Evolutionary conservation across 1,140 invertebrate genomes (phyloP), one percentile per base, ranked within the genome.

Genomic region (Atta texana): DNA sequence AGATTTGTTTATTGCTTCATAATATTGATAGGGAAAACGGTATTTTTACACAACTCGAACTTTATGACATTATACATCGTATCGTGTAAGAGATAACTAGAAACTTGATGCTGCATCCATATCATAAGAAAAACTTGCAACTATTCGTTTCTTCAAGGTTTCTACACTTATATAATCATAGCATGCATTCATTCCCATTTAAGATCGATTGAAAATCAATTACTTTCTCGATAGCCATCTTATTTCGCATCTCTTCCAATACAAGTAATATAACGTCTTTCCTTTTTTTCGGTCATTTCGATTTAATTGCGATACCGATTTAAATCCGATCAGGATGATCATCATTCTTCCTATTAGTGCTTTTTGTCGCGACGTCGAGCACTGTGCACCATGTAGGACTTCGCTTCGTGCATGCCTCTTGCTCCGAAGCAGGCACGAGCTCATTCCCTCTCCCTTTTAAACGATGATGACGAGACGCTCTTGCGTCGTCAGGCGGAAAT

Each of bases 401-500:
- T 24, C 24, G 8, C 24, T 80, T 44, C 61, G n/a, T 80, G 31
- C 61, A 7, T 80, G 49, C 16, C 64, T 34, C 2, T 39, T 21
- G 8, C 16, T 28, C 31, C 14, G 51, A 69, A 24, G 64, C n/a
- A 5, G 49, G 16, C 31, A 69, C 49, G 51, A 80, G 49, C 64
- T 21, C 4, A 16, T 59, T 63, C 24, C 24, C 16, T 28, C 16
- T 77, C 21, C 16, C 21, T 4, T 28, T 64, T 44, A 28, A 55
- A 64, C 77, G 44, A 69, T 8, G 77, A 80, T 44, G 74, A 77
- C 21, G 72, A 75, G 72, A 75, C 72, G 53, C 31, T 77, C 74
- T 77, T 57, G 63, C 21, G 77, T 69, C 49, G 77, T 80, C 64
- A 55, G 63, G 63, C 77, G 63, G 77, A 80, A 80, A 80, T 80